Evolutionary conservation across 2,888 invertebrate genomes (phyloP).

Genomic region (Pasiphila rectangulata): DNA sequence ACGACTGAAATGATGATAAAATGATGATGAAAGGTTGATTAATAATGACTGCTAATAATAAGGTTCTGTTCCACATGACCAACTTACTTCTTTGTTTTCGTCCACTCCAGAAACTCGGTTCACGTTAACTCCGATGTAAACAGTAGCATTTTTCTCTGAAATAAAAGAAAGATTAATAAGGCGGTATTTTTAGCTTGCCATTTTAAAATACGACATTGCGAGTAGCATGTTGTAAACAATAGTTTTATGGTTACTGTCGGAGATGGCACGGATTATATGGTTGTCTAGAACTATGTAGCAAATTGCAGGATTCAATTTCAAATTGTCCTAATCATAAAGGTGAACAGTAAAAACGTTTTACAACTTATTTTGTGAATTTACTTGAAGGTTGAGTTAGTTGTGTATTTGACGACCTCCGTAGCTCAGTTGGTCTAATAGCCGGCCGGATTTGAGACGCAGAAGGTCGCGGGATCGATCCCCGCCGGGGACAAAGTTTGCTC

Average conservation of each 20-base stretch:
- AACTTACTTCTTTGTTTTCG: slow-evolving; percentile 82
- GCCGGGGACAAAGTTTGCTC: no score
- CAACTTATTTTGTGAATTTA: slow-evolving; percentile 12
- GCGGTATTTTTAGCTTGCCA: slow-evolving; percentile 26
- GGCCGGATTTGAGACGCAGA: no score
- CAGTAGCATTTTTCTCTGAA: slow-evolving; percentile 81
- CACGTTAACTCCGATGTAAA: slow-evolving; percentile 82
- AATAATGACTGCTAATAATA: no score
- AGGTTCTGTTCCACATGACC: background rate
- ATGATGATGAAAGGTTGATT: no score
- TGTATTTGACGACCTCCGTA: no score
- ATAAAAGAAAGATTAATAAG: slow-evolving; percentile 38
- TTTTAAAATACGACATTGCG: slow-evolving; percentile 27
- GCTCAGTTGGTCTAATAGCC: no score
- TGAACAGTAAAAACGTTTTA: slow-evolving; percentile 12
- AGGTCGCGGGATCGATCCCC: no score
- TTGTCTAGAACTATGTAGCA: slow-evolving; percentile 25
- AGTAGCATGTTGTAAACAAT: slow-evolving; percentile 40
- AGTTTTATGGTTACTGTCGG: slow-evolving; percentile 43
- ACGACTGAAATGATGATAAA: no score
- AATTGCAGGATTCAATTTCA: slow-evolving; percentile 31
- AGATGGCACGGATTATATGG: slow-evolving; percentile 46
- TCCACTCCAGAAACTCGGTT: slow-evolving; percentile 83
- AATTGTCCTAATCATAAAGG: slow-evolving; percentile 20
- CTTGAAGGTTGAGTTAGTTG: no score